Evolutionary conservation across 2,797 vertebrate genomes (phyloP), one percentile per base, ranked within the genome.

Genomic region (Loriculus beryllinus): DNA sequence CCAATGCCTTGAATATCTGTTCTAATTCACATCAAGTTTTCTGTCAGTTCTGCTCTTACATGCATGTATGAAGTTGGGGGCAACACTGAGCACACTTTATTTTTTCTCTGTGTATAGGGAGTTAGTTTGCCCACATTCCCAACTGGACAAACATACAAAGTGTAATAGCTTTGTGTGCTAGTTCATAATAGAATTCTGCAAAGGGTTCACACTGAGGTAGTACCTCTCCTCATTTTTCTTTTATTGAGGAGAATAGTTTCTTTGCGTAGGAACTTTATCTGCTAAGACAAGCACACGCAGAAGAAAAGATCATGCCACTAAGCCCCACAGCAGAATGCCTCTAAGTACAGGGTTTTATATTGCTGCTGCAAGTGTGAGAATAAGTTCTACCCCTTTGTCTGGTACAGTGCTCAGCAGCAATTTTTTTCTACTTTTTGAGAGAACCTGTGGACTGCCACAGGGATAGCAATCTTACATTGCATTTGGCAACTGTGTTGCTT

Each of bases 401-500:
- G 35, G 22, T 29, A 31, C 9, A 35, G 35, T 54, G 35, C 37
- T 47, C 39, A 39, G 39, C 35, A 82, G 49, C 14, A 0, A 65
- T 62, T 76, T 68, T 86, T 59, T 37, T 35, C 56, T 40, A 63
- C 21, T 35, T 82, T 77, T 51, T 77, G 47, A 40, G 39, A 7
- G 2, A 59, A 65, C 12, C 31, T 70, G 26, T 54, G 62, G 13
- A 21, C 31, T 60, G 28, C 22, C 57, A 43, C 28, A 17, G 17
- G 10, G 14, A 22, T 22, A 26, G 20, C 48, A 72, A 15, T 16
- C 28, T 40, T 28, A 19, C 10, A 5, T 20, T 14, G 33, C 0
- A 0, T 80, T 80, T 80, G 49, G 18, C 7, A 7, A 71, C 31
- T 0, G 0, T 47, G 37, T 65, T 54, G 60, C 9, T 33, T 39